Percentiles rank a stretch among this genome's conserved stretches.
Evolutionary conservation across 2,888 invertebrate genomes (phyloP).

Genomic region (Alloscopus bannaensis): DNA sequence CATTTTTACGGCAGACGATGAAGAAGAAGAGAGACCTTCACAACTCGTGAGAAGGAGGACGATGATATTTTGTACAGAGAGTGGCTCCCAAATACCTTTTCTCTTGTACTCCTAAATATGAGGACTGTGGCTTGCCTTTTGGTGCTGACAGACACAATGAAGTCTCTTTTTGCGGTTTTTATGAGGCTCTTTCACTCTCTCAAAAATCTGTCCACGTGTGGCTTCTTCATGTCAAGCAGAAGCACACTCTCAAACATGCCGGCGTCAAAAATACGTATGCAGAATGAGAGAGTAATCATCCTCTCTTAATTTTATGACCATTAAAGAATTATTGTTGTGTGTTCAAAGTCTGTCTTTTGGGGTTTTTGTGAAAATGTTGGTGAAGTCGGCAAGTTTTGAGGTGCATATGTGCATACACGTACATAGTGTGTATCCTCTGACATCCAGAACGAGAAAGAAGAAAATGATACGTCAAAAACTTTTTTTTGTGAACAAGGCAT

Average conservation of each 20-base stretch:
- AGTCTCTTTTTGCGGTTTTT: conserved; percentile 50
- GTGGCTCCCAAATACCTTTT: too few relatives aligned
- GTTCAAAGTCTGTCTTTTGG: too few relatives aligned
- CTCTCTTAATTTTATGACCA: conserved; percentile 56
- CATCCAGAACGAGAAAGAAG: too few relatives aligned
- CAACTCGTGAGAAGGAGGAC: conserved; percentile 8
- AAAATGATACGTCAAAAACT: too few relatives aligned
- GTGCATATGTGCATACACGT: background rate
- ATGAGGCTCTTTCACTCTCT: conserved; percentile 38
- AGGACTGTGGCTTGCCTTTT: too few relatives aligned
- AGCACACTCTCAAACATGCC: too few relatives aligned
- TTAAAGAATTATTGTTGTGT: conserved; percentile 35
- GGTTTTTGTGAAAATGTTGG: too few relatives aligned
- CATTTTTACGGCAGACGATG: conserved; percentile 36
- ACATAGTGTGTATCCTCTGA: too few relatives aligned
- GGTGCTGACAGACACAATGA: conserved; percentile 29
- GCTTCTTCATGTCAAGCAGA: conserved; percentile 25
- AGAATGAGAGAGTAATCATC: conserved; percentile 38
- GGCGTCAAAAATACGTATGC: too few relatives aligned
- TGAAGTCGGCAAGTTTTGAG: background rate
- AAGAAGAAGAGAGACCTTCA: conserved; percentile 3
- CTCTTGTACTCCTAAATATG: too few relatives aligned
- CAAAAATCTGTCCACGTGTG: conserved; percentile 57
- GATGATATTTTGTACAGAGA: background rate
- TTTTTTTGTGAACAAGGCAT: too few relatives aligned